Evolutionary conservation across 2,113 vertebrate genomes (phyloP), one percentile per base, ranked within the genome.

Genomic region (Gavia stellata): DNA sequence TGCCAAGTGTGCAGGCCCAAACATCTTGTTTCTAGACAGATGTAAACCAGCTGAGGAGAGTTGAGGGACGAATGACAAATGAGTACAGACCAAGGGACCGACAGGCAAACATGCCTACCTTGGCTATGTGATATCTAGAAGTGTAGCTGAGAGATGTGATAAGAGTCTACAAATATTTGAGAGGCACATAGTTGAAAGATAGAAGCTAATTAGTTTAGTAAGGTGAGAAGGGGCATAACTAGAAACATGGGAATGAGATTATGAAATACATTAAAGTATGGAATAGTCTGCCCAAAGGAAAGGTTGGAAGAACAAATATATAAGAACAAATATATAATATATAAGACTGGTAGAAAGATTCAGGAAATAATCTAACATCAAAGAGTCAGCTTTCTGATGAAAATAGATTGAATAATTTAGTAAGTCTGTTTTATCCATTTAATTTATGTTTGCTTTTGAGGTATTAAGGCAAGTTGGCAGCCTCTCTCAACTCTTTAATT

Each of bases 381-480:
- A 75, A 94, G 82, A 88, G 50, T 78, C 63, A 52, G 17, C 52
- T 86, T 95, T 93, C 56, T 90, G 94, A 56, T 84, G 86, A 93
- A 93, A 92, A 72, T 42, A 90, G 49, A 72, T 79, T 59, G 53
- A 90, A 91, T 74, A 91, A 84, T 84, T 96, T 84, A 68, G 29
- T 66, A 96, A 78, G 55, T 84, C 47, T 74, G 74, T 91, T 85
- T 81, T 67, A 68, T 52, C 26, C 36, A 14, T 88, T 93, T 93
- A 81, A 88, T 94, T 94, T 88, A 56, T 88, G 49, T 95, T 95
- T 96, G 68, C 83, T 92, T 95, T 93, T 94, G 83, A 79, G 72
- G 28, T 91, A 79, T 58, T 75, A 68, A 67, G 52, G 70, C 31
- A 89, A 85, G 66, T 72, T 95, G 91, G 73, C 88, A 92, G 55